These are phyloP conservation scores for Cepphus grylle DNA, from an alignment of 2,113 vertebrate species.

Conservation along the genomic window DNA sequence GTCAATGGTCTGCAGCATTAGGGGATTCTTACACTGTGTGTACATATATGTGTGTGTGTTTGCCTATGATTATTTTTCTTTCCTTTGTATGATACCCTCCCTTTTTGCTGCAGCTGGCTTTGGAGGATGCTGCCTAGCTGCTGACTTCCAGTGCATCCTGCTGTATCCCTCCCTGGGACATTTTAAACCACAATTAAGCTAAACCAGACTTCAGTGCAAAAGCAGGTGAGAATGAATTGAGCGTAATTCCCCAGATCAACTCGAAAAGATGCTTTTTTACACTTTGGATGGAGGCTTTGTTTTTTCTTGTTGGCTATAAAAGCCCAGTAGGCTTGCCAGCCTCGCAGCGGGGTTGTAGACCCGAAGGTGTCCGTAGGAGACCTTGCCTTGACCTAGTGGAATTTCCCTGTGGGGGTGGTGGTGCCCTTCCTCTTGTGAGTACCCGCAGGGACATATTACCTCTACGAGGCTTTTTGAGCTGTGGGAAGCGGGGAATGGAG, in stretches of 20 bases:
- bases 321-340: neutral
- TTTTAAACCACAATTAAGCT: neutral
- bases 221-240: neutral
- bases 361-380: neutral
- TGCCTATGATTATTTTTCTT: neutral
- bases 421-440: neutral
- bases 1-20: neutral
- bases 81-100: neutral
- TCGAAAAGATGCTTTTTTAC: neutral
- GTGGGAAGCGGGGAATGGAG: neutral
- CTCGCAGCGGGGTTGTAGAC: neutral
- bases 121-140: neutral
- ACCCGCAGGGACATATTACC: neutral
- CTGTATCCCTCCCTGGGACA: neutral
- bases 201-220: neutral
- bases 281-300: neutral
- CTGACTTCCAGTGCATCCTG: neutral
- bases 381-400: neutral
- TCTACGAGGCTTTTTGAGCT: neutral
- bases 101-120: neutral
- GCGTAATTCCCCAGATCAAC: neutral
- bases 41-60: neutral
- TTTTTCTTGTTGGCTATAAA: neutral
- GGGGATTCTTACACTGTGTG: neutral
- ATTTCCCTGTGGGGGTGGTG: neutral